Evolutionary conservation across 2,113 vertebrate species (phyloP).

Genomic region (Psammodynastes pulverulentus): DNA sequence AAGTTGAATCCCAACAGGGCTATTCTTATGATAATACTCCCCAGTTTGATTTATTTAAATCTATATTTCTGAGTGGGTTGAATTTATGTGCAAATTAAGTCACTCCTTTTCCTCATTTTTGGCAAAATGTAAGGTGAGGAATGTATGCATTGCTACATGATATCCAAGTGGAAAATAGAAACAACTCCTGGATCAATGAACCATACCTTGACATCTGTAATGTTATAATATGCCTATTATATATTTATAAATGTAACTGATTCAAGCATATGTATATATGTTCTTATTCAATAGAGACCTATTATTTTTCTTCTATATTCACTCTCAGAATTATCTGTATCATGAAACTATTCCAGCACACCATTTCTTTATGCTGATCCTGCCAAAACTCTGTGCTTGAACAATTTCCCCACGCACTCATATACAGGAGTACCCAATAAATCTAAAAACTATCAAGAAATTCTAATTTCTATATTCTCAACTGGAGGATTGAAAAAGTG

Average conservation of each 20-base stretch:
- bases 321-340: constrained; percentile 56
- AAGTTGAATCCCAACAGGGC: background rate
- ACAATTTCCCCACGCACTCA: background rate
- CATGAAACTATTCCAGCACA: constrained; percentile 55
- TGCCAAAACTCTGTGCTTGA: constrained; percentile 50
- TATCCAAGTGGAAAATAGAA: background rate
- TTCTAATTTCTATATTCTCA: constrained; percentile 67
- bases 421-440: constrained; percentile 17
- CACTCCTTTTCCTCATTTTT: background rate
- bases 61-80: background rate
- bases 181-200: background rate
- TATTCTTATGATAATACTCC: background rate
- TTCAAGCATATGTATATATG: constrained; percentile 49
- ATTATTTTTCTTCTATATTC: constrained; percentile 44
- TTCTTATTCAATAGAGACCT: constrained; percentile 57
- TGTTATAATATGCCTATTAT: background rate
- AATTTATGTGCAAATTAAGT: background rate
- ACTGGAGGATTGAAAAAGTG: constrained; percentile 55
- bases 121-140: background rate
- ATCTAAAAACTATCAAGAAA: constrained; percentile 63
- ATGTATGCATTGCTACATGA: background rate
- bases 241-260: constrained; percentile 23
- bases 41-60: background rate
- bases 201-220: background rate
- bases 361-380: constrained; percentile 53